Percentiles rank a stretch among this genome's conserved stretches.
These are phyloP conservation scores for Pantherophis alleghaniensis DNA, from an alignment of 2,797 vertebrate species.

Conservation along the genomic window DNA sequence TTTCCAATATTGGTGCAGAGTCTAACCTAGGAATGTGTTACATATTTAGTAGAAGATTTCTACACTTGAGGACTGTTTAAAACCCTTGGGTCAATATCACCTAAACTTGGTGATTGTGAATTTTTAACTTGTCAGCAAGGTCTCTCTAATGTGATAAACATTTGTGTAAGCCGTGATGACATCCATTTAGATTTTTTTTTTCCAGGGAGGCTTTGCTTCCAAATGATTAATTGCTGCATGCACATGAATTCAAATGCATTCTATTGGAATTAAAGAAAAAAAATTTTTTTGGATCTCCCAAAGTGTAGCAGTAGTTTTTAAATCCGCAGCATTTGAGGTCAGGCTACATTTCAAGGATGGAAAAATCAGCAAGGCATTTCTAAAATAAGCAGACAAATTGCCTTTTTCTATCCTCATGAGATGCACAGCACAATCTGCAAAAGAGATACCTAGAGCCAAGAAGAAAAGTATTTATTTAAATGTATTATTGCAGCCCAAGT, in stretches of 20 bases:
- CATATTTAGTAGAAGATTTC: neutral
- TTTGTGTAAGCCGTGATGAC: constrained; percentile 53
- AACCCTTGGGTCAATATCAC: neutral
- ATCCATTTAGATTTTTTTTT: constrained; percentile 28
- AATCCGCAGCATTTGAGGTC: neutral
- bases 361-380: constrained; percentile 22
- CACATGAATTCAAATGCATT: neutral
- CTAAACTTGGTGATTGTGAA: neutral
- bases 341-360: constrained; percentile 22
- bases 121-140: constrained; percentile 17
- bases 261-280: neutral
- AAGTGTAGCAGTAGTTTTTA: neutral
- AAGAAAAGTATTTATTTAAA: constrained; percentile 29
- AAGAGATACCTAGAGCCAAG: constrained; percentile 17
- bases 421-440: neutral
- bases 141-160: constrained; percentile 48
- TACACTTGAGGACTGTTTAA: neutral
- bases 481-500: neutral
- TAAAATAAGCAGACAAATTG: constrained; percentile 27
- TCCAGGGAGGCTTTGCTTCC: constrained; percentile 23
- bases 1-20: neutral
- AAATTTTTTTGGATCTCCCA: constrained; percentile 1
- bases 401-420: constrained; percentile 24
- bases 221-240: constrained; percentile 20
- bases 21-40: neutral